These are phyloP conservation scores for Rousettus madagascariensis DNA, from an alignment of 2,797 vertebrate species.

Conservation along the genomic window DNA sequence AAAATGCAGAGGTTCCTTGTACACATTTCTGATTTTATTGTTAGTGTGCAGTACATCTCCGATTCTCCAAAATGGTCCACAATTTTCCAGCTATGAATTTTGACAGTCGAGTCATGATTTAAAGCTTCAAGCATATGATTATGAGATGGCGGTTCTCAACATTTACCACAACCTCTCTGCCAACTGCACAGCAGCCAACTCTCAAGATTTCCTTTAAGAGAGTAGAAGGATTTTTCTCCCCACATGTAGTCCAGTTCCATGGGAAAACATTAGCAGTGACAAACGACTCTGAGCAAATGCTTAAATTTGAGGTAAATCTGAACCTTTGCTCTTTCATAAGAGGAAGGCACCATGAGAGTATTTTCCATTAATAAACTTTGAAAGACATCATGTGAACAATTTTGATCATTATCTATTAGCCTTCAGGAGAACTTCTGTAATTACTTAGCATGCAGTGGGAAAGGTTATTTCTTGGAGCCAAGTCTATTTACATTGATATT, in stretches of 20 bases:
- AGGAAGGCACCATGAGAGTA: neutral
- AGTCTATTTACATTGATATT: constrained; percentile 41
- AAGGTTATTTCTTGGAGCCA: constrained; percentile 44
- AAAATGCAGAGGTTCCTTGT: neutral
- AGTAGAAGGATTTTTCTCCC: neutral
- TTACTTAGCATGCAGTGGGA: neutral
- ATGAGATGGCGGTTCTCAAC: constrained; percentile 65
- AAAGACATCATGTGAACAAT: neutral
- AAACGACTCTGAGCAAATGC: constrained; percentile 7
- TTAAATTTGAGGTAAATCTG: constrained; percentile 6
- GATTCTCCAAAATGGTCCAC: constrained; percentile 20
- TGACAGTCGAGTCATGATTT: constrained; percentile 61
- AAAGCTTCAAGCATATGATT: constrained; percentile 61
- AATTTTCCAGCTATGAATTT: constrained; percentile 62
- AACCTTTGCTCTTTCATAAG: constrained; percentile 30
- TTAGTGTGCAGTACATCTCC: constrained; percentile 19
- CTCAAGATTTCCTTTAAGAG: constrained; percentile 32
- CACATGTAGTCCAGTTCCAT: neutral
- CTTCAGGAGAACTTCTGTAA: constrained; percentile 36
- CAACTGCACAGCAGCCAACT: constrained; percentile 23
- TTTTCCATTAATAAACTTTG: neutral
- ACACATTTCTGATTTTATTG: neutral
- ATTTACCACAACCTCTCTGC: constrained; percentile 54
- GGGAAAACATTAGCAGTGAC: constrained; percentile 57
- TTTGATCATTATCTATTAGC: neutral